Conservation (phyloP, 2,113 vertebrate species). For the Erinaceus europaeus region DNA sequence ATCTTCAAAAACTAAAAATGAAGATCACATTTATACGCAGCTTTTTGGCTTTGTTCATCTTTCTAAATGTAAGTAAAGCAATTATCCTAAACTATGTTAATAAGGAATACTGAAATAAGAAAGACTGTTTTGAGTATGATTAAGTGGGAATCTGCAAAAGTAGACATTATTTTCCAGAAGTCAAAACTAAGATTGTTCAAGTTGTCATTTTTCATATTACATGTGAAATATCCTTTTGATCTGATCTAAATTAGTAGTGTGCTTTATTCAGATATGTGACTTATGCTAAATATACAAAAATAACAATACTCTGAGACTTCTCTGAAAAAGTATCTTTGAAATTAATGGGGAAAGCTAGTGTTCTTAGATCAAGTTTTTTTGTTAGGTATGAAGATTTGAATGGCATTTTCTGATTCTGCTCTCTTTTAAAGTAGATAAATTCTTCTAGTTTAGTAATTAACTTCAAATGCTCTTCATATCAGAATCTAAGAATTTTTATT, state of each 20-base stretch:
- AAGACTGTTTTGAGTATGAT: neutral
- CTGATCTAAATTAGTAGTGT: neutral
- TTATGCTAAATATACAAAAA: neutral
- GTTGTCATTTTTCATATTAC: neutral
- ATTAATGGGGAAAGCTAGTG: neutral
- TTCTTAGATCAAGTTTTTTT: neutral
- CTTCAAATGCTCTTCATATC: neutral
- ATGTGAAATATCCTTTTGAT: neutral
- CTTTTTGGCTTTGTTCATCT: constrained; percentile 45
- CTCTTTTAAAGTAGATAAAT: neutral
- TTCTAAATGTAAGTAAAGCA: constrained; percentile 59
- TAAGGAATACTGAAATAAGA: neutral
- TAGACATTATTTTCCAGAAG: neutral
- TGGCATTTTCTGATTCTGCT: neutral
- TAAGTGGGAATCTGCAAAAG: neutral
- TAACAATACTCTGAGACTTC: neutral
- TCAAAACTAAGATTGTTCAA: neutral
- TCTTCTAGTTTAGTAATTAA: neutral
- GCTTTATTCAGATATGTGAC: neutral
- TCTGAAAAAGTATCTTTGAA: neutral
- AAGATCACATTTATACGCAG: neutral
- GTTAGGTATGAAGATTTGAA: neutral
- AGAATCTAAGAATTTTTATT: neutral
- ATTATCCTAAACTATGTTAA: neutral
- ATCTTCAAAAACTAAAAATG: constrained; percentile 25